These are phyloP conservation scores for Aphyosemion australe DNA, from an alignment of 2,113 vertebrate species.

Conservation along the genomic window DNA sequence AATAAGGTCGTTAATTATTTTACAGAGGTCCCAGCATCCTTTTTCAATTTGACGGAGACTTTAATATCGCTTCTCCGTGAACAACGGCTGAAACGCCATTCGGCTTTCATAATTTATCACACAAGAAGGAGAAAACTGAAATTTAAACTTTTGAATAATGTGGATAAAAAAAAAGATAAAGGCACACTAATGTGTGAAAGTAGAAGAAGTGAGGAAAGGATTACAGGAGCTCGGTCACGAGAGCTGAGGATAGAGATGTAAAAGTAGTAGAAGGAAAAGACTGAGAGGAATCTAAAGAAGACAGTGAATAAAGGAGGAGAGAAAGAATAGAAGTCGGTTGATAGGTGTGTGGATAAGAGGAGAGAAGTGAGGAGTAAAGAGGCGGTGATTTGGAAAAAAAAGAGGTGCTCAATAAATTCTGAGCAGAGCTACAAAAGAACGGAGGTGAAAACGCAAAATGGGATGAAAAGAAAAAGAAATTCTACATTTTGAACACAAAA, in stretches of 20 bases:
- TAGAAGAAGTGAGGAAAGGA: conserved; percentile 23
- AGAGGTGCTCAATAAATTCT: conserved; percentile 11
- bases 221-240: conserved; percentile 13
- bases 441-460: conserved; percentile 4
- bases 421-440: neutral
- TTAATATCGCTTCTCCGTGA: conserved; percentile 44
- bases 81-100: conserved; percentile 42
- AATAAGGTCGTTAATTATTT: conserved; percentile 72
- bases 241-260: conserved; percentile 11
- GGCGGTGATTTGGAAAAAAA: neutral
- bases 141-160: conserved; percentile 34
- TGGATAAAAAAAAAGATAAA: conserved; percentile 16
- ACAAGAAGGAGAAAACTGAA: conserved; percentile 1
- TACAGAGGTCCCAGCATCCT: conserved; percentile 57
- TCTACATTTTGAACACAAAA: conserved; percentile 52
- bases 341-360: neutral
- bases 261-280: conserved; percentile 18
- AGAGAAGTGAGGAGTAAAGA: neutral
- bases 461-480: conserved; percentile 1
- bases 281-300: conserved; percentile 9
- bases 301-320: conserved; percentile 12
- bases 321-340: neutral
- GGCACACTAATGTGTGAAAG: conserved; percentile 9
- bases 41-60: conserved; percentile 47
- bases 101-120: conserved; percentile 33